These are phyloP conservation scores for Geotrupes spiniger DNA, from an alignment of 2,888 invertebrate genomes.

Conservation along the genomic window DNA sequence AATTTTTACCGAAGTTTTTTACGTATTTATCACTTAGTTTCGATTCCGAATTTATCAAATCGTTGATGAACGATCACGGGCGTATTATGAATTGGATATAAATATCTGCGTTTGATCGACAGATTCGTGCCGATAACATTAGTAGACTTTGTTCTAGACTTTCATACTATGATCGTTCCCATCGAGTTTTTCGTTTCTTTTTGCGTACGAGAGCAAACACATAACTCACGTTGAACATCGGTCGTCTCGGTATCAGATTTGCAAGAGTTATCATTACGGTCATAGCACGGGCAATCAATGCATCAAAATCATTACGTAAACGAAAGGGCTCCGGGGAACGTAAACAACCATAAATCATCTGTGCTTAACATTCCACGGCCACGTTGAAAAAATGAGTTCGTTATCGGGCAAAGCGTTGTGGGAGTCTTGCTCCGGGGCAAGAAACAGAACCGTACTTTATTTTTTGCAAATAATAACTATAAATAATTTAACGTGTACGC, in stretches of 20 bases:
- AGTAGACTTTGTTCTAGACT: too few species aligned
- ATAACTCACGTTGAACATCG: constrained; percentile 1
- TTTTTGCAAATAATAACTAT: constrained; percentile 4
- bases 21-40: too few species aligned
- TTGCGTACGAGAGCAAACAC: background rate
- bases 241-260: constrained; percentile 2
- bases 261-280: constrained; percentile 17
- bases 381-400: constrained; percentile 18
- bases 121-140: too few species aligned
- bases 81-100: too few species aligned
- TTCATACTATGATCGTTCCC: too few species aligned
- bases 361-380: constrained; percentile 28
- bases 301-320: constrained; percentile 28
- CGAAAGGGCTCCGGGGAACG: constrained; percentile 24
- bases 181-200: background rate
- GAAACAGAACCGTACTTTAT: constrained; percentile 13
- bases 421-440: constrained; percentile 15
- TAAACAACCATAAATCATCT: constrained; percentile 28
- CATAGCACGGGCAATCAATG: constrained; percentile 23
- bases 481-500: constrained; percentile 1
- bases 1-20: too few species aligned
- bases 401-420: constrained; percentile 19
- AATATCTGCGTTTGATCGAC: too few species aligned
- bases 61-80: too few species aligned
- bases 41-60: too few species aligned